Base-by-base conservation (phyloP, 2,888 invertebrate species). In the Emmelina monodactyla region DNA sequence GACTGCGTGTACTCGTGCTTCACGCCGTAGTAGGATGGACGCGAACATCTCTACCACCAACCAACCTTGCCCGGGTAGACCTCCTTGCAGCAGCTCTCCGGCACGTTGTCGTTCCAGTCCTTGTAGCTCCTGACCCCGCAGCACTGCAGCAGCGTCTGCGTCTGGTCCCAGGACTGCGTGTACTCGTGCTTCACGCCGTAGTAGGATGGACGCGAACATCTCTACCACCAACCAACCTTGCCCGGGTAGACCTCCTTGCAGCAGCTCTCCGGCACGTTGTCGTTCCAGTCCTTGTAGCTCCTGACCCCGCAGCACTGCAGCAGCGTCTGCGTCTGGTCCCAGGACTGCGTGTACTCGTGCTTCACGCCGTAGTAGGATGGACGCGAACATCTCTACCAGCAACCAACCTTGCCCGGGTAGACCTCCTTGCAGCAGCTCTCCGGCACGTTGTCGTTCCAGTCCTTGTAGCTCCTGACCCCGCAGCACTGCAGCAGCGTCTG, bases 291-390 rank as follows among this genome's bases (percentile, higher is more conserved):
- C 44, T 82, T 82, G 63, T 87, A 89, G 43, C 85, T 85, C 37
- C 83, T 82, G 12, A 92, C 89, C 10, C 94, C 93, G 55, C 95
- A 95, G 64, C 95, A 95, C 55, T 89, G 85, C 32, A 94, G 75
- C 72, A 89, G 82, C 16, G 85, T 85, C 65, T 97, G 96, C 1
- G 94, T 91, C 42, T 88, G 85, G 59, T 95, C 93, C 95, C 95
- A 96, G 1, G 94, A 88, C 37, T 85, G 83, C 1, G 89, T 90
- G 38, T 91, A 85, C 41, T 87, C 84, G 31, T 83, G 82, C 41
- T 85, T 83, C 12, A 82, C 83, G 31, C 88, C 88, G 61, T 93
- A 93, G 43, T 85, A 82, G 85, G 51, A 93, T 83, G 2, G 92
- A 85, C 12, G 88, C 86, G 44, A 83, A 82, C 90, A 94, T 88